Base-by-base conservation (phyloP, 2,797 vertebrate species). In the Pangasius sanitwongsei region DNA sequence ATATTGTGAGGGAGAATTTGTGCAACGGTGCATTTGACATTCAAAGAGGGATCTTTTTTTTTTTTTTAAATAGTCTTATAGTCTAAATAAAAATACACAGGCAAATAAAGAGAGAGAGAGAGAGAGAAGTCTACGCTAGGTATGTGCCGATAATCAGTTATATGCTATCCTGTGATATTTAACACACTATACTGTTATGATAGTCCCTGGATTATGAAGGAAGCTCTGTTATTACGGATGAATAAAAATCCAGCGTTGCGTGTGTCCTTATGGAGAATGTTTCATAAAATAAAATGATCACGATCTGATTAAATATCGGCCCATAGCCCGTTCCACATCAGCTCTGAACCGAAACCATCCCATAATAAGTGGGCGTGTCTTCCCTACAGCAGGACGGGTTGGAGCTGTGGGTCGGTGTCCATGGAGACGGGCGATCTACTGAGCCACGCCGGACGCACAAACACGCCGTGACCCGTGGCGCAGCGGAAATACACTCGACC, bases 401-500 rank as follows among this genome's bases (percentile, higher is more conserved):
- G 87, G 48, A 95, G 94, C 83, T 94, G 92, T 1, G 93, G 90
- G 48, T 95, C 93, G 25, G 91, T 83, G 89, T 93, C 20, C 83
- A 94, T 88, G 86, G 94, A 95, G 74, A 96, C 95, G n/a, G 96
- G 95, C 6, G 93, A 95, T 95, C 94, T 96, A 89, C 95, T 96
- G 91, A 97, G 97, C 89, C 95, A 95, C 65, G 96, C 95, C 0
- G 98, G 97, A 89, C 97, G 96, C 88, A 97, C 97, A 4, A 97
- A 97, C 91, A 97, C 92, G 0, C 97, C 97, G 0, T 97, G 97
- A 65, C 94, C 96, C 0, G 96, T 96, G 25, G 96, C 96, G 90
- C 96, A 97, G 90, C 96, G 96, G 95, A 98, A 97, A 87, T 97
- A 97, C 88, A 97, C 96, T 93, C 96, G 95, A 72, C 96, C 97